Percentiles rank a stretch among this genome's conserved stretches.
These are phyloP conservation scores for Ophraella communa DNA, from an alignment of 2,888 invertebrate genomes.

Conservation along the genomic window DNA sequence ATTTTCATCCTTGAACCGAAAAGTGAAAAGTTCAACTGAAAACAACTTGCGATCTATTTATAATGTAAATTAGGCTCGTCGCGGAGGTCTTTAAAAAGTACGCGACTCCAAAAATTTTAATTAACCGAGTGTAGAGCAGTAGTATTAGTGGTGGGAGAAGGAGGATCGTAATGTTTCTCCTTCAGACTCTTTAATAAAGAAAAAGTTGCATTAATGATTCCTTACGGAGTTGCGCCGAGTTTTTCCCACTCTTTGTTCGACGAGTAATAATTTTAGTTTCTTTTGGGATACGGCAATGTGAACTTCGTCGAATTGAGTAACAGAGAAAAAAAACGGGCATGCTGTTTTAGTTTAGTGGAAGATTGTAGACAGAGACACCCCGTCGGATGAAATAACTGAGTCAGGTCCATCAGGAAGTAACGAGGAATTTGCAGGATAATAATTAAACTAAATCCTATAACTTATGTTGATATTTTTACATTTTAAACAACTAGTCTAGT, in stretches of 20 bases:
- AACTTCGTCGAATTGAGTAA: neutral
- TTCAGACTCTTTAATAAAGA: slow-evolving; percentile 54
- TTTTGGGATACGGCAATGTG: neutral
- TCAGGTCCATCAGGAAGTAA: too few species aligned
- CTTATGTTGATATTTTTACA: too few species aligned
- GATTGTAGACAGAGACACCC: too few species aligned
- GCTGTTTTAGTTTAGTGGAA: too few species aligned
- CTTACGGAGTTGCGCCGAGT: slow-evolving; percentile 1
- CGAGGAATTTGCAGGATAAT: too few species aligned
- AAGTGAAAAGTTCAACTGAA: slow-evolving; percentile 13
- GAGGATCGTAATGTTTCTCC: slow-evolving; percentile 47
- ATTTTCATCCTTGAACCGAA: slow-evolving; percentile 20
- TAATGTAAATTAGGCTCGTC: slow-evolving; percentile 18
- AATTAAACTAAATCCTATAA: too few species aligned
- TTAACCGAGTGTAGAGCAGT: slow-evolving; percentile 47
- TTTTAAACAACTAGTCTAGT: too few species aligned
- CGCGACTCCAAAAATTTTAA: slow-evolving; percentile 23
- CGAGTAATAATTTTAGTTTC: neutral
- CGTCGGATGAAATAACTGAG: too few species aligned
- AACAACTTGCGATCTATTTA: slow-evolving; percentile 21
- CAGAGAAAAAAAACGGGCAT: too few species aligned
- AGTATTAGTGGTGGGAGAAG: slow-evolving; percentile 39
- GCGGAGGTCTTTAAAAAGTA: slow-evolving; percentile 18
- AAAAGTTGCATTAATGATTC: slow-evolving; percentile 58
- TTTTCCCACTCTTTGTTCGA: slow-evolving; percentile 1